Evolutionary conservation across 2,113 vertebrate genomes (phyloP).

Genomic region (Felis catus): F.catus_Fca126_mat1.0 CM031426.1:27867501-27868000

Average conservation of each 20-base stretch:
- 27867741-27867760: neutral
- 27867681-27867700: neutral
- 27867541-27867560: neutral
- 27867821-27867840: neutral
- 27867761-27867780: neutral
- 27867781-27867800: neutral
- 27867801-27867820: neutral
- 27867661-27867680: neutral
- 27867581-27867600: neutral
- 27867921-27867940: neutral
- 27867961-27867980: neutral
- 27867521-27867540: neutral
- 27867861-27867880: constrained; percentile 71
- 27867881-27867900: constrained; percentile 49
- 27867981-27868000: neutral
- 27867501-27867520: neutral
- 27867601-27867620: neutral
- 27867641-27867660: neutral
- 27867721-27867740: neutral
- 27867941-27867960: neutral
- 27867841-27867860: neutral
- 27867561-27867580: neutral
- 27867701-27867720: neutral
- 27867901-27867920: rapidly evolving
- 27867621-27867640: neutral